Percentiles rank a stretch among this genome's conserved stretches.
These are phyloP conservation scores for Polia nebulosa DNA, from an alignment of 2,888 invertebrate genomes.

Conservation along the genomic window DNA sequence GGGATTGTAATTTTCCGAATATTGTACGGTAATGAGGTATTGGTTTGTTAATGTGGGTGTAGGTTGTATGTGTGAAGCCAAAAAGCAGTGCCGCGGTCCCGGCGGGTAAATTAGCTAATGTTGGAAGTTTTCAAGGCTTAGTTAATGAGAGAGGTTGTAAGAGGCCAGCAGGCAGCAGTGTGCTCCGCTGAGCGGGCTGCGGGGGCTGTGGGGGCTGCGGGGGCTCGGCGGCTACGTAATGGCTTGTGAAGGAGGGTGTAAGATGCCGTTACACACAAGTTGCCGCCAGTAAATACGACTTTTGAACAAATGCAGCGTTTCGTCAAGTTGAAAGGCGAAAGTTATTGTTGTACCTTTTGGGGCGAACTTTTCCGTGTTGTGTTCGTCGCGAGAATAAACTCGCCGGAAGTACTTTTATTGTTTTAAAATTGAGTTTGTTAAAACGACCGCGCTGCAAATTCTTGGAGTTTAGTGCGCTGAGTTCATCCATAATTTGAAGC, in stretches of 20 bases:
- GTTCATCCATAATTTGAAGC: constrained; percentile 39
- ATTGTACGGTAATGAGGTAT: constrained; percentile 6
- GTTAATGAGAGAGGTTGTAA: constrained; percentile 82
- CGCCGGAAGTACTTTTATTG: constrained; percentile 68
- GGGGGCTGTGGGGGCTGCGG: not conserved
- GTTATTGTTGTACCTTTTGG: constrained; percentile 69
- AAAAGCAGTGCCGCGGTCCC: constrained; percentile 66
- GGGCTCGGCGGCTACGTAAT: constrained; percentile 73
- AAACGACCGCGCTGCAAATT: constrained; percentile 62
- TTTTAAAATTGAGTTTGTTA: constrained; percentile 73
- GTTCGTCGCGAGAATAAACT: constrained; percentile 68
- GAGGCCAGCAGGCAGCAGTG: constrained; percentile 66
- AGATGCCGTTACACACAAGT: constrained; percentile 67
- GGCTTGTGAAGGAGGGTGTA: constrained; percentile 76
- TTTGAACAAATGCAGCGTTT: constrained; percentile 73
- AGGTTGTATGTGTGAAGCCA: constrained; percentile 45
- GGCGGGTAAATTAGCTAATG: constrained; percentile 80
- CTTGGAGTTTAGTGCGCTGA: constrained; percentile 40
- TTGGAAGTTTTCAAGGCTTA: constrained; percentile 82
- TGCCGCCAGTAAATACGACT: constrained; percentile 67
- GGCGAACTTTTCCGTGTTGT: constrained; percentile 64
- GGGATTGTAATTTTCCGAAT: constrained; percentile 50
- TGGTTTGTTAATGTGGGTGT: constrained; percentile 30
- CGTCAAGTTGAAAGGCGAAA: constrained; percentile 68
- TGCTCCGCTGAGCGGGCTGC: constrained; percentile 71